Evolutionary conservation across 2,888 invertebrate genomes (phyloP).

Genomic region (Melinaea menophilus): DNA sequence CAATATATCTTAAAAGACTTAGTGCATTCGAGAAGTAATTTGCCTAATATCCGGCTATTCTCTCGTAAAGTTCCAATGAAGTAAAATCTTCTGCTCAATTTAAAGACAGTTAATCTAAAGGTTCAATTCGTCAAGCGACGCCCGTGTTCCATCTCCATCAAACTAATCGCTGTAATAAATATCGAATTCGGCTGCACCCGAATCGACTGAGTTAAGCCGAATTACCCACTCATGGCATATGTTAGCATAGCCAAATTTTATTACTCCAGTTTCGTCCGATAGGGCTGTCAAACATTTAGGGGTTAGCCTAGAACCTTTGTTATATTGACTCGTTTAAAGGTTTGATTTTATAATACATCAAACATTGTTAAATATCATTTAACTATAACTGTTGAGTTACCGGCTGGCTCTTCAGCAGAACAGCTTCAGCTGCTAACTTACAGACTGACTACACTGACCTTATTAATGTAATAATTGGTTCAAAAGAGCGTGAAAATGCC

Average conservation of each 20-base stretch:
- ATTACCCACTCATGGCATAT: constrained; percentile 35
- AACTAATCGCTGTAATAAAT: constrained; percentile 61
- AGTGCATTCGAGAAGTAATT: too few species aligned
- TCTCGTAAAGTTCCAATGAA: constrained; percentile 2
- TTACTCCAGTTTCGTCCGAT: constrained; percentile 7
- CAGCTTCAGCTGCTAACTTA: too few species aligned
- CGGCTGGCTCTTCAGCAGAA: too few species aligned
- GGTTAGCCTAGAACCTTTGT: neutral
- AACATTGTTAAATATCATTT: too few species aligned
- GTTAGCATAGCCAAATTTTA: constrained; percentile 15
- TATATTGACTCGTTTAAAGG: neutral
- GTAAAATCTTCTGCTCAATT: constrained; percentile 6
- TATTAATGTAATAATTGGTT: too few species aligned
- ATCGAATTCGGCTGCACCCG: constrained; percentile 43
- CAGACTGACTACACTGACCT: too few species aligned
- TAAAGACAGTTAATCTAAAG: constrained; percentile 12
- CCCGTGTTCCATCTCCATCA: constrained; percentile 60
- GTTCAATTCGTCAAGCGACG: constrained; percentile 55
- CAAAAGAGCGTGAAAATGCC: too few species aligned
- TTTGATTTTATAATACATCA: too few species aligned
- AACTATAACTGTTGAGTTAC: too few species aligned
- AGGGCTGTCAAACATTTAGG: constrained; percentile 4
- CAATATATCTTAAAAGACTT: too few species aligned
- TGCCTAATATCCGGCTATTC: too few species aligned
- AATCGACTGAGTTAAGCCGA: constrained; percentile 52